phyloP scores from a whole-genome alignment of 2,888 invertebrate species.

The Melipona beecheii region DNA sequence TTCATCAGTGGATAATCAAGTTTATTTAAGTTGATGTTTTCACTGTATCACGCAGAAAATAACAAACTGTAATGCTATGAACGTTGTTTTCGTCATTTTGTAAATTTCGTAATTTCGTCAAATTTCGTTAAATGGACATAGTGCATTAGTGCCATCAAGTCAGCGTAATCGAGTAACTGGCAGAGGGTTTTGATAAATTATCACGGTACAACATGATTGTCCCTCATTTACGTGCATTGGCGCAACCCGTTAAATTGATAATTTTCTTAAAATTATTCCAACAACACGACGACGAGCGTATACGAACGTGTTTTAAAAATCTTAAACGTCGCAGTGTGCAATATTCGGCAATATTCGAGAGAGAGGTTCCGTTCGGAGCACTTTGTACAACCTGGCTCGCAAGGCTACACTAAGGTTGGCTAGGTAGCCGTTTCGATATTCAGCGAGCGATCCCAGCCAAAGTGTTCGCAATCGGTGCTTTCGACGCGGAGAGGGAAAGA shows the following conservation, averaged over 20 bases:
- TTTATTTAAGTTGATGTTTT: neutral
- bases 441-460: slow-evolving; percentile 28
- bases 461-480: slow-evolving; percentile 48
- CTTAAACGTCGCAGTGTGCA: neutral
- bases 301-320: neutral
- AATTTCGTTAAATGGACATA: too few relatives aligned
- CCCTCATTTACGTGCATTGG: too few relatives aligned
- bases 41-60: neutral
- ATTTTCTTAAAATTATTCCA: too few relatives aligned
- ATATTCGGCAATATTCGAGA: neutral
- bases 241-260: too few relatives aligned
- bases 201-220: too few relatives aligned
- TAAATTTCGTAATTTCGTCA: too few relatives aligned
- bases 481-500: slow-evolving; percentile 15
- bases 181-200: too few relatives aligned
- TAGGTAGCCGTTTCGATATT: slow-evolving; percentile 28
- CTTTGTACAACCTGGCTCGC: neutral
- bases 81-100: too few relatives aligned
- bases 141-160: too few relatives aligned
- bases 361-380: neutral
- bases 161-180: too few relatives aligned
- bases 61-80: too few relatives aligned
- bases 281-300: too few relatives aligned
- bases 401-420: neutral
- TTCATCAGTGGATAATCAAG: neutral